Percentiles rank a stretch among this genome's conserved stretches.
Conservation (phyloP, 2,888 invertebrate species). For the Tenthredo distinguenda region DNA sequence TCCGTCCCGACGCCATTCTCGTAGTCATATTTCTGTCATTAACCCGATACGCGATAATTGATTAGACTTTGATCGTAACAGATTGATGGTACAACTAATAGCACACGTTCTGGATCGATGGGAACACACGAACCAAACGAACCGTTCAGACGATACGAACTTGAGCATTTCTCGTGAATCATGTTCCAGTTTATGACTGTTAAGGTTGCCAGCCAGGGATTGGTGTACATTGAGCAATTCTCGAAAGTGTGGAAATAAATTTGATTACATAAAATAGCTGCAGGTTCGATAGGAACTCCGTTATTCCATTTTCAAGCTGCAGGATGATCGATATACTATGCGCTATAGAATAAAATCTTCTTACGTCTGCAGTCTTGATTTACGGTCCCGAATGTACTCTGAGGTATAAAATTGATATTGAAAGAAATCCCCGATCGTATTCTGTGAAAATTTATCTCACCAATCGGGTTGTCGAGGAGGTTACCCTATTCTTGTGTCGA, state of each 20-base stretch:
- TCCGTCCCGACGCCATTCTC: neutral
- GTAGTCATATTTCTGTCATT: conserved; percentile 26
- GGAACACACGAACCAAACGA: neutral
- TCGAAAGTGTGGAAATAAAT: neutral
- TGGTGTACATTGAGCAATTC: neutral
- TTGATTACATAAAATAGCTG: neutral
- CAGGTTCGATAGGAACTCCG: neutral
- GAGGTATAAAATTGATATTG: neutral
- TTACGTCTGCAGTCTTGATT: neutral
- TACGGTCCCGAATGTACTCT: neutral
- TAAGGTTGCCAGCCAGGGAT: neutral
- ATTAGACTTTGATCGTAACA: conserved; percentile 40
- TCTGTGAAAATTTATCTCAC: neutral
- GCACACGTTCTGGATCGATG: neutral
- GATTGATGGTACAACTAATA: conserved; percentile 20
- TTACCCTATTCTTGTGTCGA: neutral
- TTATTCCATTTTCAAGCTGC: neutral
- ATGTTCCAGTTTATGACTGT: neutral
- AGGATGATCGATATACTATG: neutral
- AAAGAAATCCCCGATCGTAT: neutral
- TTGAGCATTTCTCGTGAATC: conserved; percentile 20
- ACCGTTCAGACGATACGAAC: neutral
- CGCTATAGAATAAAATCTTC: neutral
- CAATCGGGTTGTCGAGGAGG: neutral
- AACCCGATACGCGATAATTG: neutral